These are phyloP conservation scores for Rattus norvegicus DNA, from an alignment of 2,113 vertebrate species.

Conservation along the genomic window DNA sequence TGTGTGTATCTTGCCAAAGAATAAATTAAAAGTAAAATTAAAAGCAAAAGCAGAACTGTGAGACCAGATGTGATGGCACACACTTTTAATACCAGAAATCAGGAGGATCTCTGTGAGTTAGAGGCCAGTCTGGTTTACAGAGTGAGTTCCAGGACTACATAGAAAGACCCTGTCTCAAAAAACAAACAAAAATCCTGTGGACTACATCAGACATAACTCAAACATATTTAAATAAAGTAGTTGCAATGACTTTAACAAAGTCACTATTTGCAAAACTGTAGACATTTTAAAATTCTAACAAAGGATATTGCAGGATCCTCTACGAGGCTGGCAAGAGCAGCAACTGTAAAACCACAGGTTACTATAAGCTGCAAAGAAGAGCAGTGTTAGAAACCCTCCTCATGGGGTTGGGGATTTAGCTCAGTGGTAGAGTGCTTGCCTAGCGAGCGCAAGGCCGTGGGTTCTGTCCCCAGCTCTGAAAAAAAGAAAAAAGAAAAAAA, in stretches of 20 bases:
- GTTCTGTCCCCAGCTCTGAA: too few relatives aligned
- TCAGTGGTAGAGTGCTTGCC: too few relatives aligned
- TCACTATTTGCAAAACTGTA: not conserved
- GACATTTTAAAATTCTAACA: not conserved
- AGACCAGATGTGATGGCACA: not conserved
- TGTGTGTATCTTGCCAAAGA: not conserved
- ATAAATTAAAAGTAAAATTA: not conserved
- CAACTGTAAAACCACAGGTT: not conserved
- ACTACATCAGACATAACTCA: not conserved
- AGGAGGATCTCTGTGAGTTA: not conserved
- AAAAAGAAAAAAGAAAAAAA: too few relatives aligned
- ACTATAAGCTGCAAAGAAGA: not conserved
- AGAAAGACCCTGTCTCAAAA: not conserved
- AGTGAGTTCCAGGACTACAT: not conserved
- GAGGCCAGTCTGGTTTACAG: not conserved
- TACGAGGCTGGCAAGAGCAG: not conserved
- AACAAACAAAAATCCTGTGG: not conserved
- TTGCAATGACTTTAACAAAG: not conserved
- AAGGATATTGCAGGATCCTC: not conserved
- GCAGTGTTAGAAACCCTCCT: not conserved
- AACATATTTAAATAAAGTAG: conserved; percentile 21
- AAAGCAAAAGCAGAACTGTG: not conserved
- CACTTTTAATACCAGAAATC: not conserved
- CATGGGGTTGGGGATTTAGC: too few relatives aligned
- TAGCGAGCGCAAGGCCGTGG: too few relatives aligned